Evolutionary conservation across 1,140 invertebrate species (phyloP), one percentile per base, ranked within the genome.

Genomic region (Eupeodes corollae): DNA sequence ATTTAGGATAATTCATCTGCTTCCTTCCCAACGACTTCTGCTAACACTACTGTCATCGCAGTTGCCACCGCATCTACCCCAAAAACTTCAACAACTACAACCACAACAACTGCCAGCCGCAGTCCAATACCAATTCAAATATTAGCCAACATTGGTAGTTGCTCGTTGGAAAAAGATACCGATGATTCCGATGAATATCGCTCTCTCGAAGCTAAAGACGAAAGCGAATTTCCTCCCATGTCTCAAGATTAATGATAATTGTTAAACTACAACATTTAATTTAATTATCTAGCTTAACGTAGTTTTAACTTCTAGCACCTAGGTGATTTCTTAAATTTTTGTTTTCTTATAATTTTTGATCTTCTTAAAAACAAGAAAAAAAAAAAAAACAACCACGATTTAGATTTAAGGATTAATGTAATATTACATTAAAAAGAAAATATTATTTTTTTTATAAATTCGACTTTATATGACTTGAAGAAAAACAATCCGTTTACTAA

Each of bases 181-280:
- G 64, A 67, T 48, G 64, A 67, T 52, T 67, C 64, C 3, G 64
- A 67, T 54, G 64, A 67, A 52, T 67, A 67, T 56, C 60, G 64
- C 18, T 67, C 64, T 30, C 55, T 67, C 42, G 64, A 67, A 52
- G 56, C 52, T 42, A 67, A 65, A 49, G 64, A 65, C 32, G 61
- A 63, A 14, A 46, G 49, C 44, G 50, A 49, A 33, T 61, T 64
- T 54, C 67, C 57, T 52, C 47, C 56, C 32, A 56, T 63, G 49
- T 64, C 60, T 52, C 62, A 64, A 57, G 64, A 65, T 54, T 58
- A 51, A 50, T 44, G 31, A 30, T 14, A 37, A 37, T 37, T 16
- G 5, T n/a, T 37, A 37, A 37, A 37, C 35, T 26, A 26, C 21
- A 26, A 26, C 8, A 26, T 26, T 26, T 26, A 26, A 26, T 26